These are phyloP conservation scores for Lepus timidus DNA, from an alignment of 2,113 vertebrate species.

Conservation along the genomic window DNA sequence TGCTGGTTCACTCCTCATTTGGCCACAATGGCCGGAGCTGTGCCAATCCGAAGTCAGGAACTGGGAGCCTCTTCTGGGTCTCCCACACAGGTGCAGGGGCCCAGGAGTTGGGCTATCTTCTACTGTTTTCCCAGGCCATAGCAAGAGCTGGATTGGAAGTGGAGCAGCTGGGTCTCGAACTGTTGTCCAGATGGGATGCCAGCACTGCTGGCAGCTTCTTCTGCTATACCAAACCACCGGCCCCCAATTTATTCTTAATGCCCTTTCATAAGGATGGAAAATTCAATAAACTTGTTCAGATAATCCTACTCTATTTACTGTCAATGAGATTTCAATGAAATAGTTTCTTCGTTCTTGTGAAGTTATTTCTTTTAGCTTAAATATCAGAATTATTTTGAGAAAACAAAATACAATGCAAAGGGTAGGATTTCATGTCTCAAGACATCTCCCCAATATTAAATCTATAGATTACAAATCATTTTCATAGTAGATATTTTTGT, in stretches of 20 bases:
- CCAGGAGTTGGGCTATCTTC: too few relatives aligned
- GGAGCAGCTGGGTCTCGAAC: too few relatives aligned
- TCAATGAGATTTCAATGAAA: not conserved
- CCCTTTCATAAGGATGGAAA: not conserved
- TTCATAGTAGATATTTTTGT: conserved; percentile 88
- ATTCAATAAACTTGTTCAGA: not conserved
- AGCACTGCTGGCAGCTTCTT: too few relatives aligned
- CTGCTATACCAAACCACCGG: not conserved
- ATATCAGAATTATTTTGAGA: conserved; percentile 89
- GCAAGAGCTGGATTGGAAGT: too few relatives aligned
- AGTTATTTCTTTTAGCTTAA: conserved; percentile 78
- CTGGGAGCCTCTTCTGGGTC: too few relatives aligned
- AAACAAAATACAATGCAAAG: conserved; percentile 81
- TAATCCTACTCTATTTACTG: not conserved
- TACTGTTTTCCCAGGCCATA: too few relatives aligned
- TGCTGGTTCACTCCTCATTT: too few relatives aligned
- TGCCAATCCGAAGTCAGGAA: too few relatives aligned
- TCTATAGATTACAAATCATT: conserved; percentile 89
- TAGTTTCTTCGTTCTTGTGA: not conserved
- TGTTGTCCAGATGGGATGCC: too few relatives aligned
- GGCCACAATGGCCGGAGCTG: too few relatives aligned
- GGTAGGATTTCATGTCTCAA: conserved; percentile 88
- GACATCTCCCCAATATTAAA: conserved; percentile 87
- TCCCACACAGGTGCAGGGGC: too few relatives aligned
- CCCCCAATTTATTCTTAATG: not conserved